phyloP scores from a whole-genome alignment of 2,113 vertebrate species.

The Narcine bancroftii region DNA sequence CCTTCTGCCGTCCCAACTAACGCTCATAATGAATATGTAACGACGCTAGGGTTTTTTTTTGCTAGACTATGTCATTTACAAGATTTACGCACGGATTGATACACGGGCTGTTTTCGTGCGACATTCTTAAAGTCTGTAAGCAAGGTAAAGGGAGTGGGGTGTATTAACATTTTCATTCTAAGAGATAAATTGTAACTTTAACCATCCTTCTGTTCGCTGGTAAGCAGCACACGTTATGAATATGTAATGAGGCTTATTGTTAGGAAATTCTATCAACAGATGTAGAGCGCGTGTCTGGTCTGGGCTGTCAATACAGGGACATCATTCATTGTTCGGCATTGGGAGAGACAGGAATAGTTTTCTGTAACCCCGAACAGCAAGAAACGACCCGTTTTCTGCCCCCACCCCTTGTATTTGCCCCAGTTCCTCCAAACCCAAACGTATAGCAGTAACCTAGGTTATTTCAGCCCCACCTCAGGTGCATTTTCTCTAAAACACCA shows the following conservation, averaged over 20 bases:
- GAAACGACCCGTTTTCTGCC: background rate
- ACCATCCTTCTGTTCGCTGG: constrained; percentile 17
- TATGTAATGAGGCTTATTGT: constrained; percentile 68
- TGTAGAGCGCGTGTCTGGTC: constrained; percentile 52
- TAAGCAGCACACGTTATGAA: constrained; percentile 58
- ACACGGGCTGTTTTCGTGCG: background rate
- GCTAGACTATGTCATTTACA: background rate
- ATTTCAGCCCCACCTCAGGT: background rate
- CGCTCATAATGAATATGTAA: background rate
- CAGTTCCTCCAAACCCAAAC: background rate
- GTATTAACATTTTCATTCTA: background rate
- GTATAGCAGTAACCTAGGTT: background rate
- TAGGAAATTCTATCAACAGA: constrained; percentile 56
- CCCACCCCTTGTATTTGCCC: background rate
- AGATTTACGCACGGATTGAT: background rate
- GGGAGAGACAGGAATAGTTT: constrained; percentile 40
- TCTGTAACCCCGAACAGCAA: background rate
- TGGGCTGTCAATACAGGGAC: constrained; percentile 52
- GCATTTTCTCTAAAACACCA: background rate
- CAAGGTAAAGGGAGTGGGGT: background rate
- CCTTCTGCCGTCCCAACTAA: background rate
- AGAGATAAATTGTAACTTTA: constrained; percentile 30
- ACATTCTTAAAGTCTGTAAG: background rate
- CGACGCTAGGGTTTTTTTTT: background rate
- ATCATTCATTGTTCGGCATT: constrained; percentile 45